phyloP scores from a whole-genome alignment of 2,113 vertebrate genomes.

The Paradoxurus hermaphroditus region DNA sequence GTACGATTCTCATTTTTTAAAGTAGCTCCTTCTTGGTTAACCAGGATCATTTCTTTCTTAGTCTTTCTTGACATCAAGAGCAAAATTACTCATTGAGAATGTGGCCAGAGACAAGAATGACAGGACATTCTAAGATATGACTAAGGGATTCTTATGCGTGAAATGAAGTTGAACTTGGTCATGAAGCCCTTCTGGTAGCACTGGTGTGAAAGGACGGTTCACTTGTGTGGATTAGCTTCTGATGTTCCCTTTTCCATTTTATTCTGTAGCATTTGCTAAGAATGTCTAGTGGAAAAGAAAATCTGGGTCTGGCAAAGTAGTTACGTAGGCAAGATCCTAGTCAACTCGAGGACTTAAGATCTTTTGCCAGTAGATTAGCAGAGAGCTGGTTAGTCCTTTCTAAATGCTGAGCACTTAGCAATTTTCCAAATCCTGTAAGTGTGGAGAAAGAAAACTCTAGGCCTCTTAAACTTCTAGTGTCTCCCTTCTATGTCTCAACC shows the following conservation, averaged over 20 bases:
- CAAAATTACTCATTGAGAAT: constrained; percentile 35
- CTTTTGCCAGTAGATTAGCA: background rate
- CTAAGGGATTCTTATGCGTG: background rate
- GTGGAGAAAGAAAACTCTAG: background rate
- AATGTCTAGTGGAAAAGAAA: background rate
- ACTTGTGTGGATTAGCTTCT: background rate
- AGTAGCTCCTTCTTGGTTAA: background rate
- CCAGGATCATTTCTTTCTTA: background rate
- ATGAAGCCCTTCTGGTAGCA: background rate
- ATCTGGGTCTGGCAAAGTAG: background rate
- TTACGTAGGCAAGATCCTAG: background rate
- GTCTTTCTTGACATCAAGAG: constrained; percentile 39
- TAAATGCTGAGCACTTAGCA: background rate
- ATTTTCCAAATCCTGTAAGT: background rate
- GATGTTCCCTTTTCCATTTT: background rate
- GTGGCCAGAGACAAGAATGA: background rate
- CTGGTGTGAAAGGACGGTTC: background rate
- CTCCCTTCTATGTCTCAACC: background rate
- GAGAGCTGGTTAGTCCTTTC: background rate
- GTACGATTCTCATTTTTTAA: background rate
- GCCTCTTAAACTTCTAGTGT: background rate
- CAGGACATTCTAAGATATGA: background rate
- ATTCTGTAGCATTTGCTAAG: background rate
- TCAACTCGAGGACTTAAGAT: background rate
- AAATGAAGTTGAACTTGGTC: background rate